Evolutionary conservation across 2,888 invertebrate species (phyloP), one percentile per base, ranked within the genome.

Genomic region (Gasteruption jaculator): DNA sequence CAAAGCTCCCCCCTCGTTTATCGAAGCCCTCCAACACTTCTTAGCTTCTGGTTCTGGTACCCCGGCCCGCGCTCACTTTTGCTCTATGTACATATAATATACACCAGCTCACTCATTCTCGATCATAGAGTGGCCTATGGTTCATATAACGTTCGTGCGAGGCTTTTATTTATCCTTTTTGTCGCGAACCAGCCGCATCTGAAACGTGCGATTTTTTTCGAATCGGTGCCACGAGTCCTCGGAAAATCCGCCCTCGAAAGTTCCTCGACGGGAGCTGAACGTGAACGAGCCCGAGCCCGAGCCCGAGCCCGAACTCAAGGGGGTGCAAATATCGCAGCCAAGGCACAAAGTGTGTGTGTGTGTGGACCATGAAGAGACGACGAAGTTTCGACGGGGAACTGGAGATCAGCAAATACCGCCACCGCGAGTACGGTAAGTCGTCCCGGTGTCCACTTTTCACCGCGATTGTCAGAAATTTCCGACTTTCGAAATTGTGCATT

Each of bases 71-170:
- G 41, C 38, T 46, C 45, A 39, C 43, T 49, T 35, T 25, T 48
- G 45, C 55, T 62, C 58, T 59, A 56, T 61, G 58, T 53, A 55
- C 60, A 60, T n/a, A n/a, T 59, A 57, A 61, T 61, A 60, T 53
- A 57, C 55, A 52, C 52, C 52, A 57, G 58, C 50, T n/a, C n/a
- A n/a, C 46, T 54, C 52, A 55, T 52, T 54, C 52, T 44, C 59
- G 61, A 60, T 62, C 64, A 60, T 64, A 61, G 64, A 63, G 50
- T 44, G 45, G 43, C 38, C n/a, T n/a, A n/a, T n/a, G n/a, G n/a
- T n/a, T n/a, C n/a, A n/a, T n/a, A 33, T 24, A 34, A 16, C 38
- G 33, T 21, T 19, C 29, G n/a, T n/a, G n/a, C n/a, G n/a, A 18
- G 38, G 38, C 38, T 33, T 42, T 42, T 43, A 45, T 45, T 41